Percentiles rank a stretch among this genome's conserved stretches.
These are phyloP conservation scores for Hypanus sabinus DNA, from an alignment of 2,113 vertebrate genomes.

Conservation along the genomic window DNA sequence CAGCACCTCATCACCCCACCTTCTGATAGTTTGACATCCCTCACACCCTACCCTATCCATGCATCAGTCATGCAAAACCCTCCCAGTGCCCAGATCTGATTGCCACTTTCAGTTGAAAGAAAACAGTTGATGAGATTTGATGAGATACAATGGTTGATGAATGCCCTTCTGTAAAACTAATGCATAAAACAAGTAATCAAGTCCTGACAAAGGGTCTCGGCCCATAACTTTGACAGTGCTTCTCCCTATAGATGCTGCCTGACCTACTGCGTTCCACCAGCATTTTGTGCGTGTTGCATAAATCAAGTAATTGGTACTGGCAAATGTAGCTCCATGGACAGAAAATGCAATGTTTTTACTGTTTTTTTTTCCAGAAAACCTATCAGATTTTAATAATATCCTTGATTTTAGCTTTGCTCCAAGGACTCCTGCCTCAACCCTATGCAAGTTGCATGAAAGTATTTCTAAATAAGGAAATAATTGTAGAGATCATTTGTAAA, in stretches of 20 bases:
- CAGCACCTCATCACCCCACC: too few species aligned
- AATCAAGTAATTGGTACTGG: background rate
- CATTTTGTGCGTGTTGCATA: too few species aligned
- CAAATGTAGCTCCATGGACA: background rate
- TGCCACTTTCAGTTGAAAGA: background rate
- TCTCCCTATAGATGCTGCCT: too few species aligned
- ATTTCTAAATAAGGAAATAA: background rate
- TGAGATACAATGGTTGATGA: background rate
- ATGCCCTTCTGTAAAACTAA: background rate
- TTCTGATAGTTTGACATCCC: too few species aligned
- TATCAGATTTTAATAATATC: background rate
- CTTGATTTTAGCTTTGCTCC: background rate
- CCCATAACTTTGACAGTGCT: too few species aligned
- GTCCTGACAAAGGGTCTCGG: too few species aligned
- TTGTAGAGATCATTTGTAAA: background rate
- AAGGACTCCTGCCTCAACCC: too few species aligned
- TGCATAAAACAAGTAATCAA: background rate
- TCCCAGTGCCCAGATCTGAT: too few species aligned
- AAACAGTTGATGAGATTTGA: background rate
- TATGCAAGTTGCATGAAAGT: background rate
- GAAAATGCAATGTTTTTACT: background rate
- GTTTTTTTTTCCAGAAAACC: background rate
- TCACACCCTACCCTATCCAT: too few species aligned
- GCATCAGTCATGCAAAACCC: background rate
- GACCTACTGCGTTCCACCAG: too few species aligned